A percentile compares a stretch with the other conserved stretches of the same genome.
Conservation (phyloP, 1,140 invertebrate genomes). For the Littorina saxatilis region DNA sequence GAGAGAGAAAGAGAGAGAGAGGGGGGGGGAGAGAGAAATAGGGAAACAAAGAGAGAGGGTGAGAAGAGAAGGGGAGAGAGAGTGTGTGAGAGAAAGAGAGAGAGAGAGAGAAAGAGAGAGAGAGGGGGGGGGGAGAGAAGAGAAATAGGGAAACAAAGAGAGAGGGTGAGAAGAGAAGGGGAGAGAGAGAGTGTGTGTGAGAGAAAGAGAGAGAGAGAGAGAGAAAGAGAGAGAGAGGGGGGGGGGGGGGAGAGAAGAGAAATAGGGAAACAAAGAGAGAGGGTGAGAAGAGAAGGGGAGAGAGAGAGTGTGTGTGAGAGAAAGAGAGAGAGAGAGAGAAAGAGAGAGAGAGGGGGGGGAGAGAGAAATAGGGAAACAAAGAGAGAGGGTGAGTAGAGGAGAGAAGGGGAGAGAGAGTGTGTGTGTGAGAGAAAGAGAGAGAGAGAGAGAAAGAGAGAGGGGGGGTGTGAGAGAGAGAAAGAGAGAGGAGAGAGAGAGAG, state of each 20-base stretch:
- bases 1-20: no score
- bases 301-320: background rate
- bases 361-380: no score
- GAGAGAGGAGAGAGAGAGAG: background rate
- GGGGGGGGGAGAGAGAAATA: no score
- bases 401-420: background rate
- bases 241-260: no score
- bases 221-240: background rate
- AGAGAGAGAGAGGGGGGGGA: background rate
- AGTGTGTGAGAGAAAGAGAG: background rate
- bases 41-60: no score
- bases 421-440: background rate
- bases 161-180: no score
- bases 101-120: slow-evolving; percentile 9
- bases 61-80: no score
- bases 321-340: background rate
- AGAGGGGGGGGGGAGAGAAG: background rate
- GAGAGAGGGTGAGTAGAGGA: no score
- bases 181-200: background rate
- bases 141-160: background rate
- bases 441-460: background rate
- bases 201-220: background rate
- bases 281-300: no score
- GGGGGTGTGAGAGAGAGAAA: background rate
- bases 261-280: no score